Conservation (phyloP, 2,797 vertebrate species). For the Lindbergichthys nudifrons region DNA sequence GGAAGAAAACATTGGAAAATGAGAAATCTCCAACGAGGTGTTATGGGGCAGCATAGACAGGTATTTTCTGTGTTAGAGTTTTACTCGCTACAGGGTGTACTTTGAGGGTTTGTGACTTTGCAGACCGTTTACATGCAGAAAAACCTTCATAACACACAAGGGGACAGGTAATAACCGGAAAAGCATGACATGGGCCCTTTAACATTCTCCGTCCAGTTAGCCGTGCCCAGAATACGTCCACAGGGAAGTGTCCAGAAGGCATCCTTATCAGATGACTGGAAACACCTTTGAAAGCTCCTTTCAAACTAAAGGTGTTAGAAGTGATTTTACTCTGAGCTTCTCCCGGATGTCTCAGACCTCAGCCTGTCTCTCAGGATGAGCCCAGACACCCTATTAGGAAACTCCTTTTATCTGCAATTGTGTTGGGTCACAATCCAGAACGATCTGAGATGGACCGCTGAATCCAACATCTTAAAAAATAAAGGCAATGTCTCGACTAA, state of each 20-base stretch:
- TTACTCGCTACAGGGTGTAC: too few species aligned
- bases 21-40: too few species aligned
- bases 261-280: conserved; percentile 31
- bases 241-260: conserved; percentile 21
- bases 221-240: conserved; percentile 10
- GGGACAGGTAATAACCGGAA: too few species aligned
- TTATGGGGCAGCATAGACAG: too few species aligned
- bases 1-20: too few species aligned
- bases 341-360: conserved; percentile 13
- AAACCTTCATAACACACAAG: too few species aligned
- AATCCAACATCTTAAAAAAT: not conserved
- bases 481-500: not conserved
- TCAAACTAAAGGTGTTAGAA: conserved; percentile 4
- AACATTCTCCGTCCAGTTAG: conserved; percentile 21
- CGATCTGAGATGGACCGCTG: not conserved
- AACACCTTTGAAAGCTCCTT: conserved; percentile 35
- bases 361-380: not conserved
- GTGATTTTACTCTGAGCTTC: conserved; percentile 33
- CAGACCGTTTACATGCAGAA: too few species aligned
- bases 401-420: conserved; percentile 6
- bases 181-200: too few species aligned
- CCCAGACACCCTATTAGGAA: conserved; percentile 3
- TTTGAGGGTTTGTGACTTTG: too few species aligned
- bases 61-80: too few species aligned
- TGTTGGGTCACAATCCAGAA: not conserved